A percentile compares a stretch with the other conserved stretches of the same genome.
Conservation (phyloP, 2,888 invertebrate genomes). For the Eretmocerus hayati region DNA sequence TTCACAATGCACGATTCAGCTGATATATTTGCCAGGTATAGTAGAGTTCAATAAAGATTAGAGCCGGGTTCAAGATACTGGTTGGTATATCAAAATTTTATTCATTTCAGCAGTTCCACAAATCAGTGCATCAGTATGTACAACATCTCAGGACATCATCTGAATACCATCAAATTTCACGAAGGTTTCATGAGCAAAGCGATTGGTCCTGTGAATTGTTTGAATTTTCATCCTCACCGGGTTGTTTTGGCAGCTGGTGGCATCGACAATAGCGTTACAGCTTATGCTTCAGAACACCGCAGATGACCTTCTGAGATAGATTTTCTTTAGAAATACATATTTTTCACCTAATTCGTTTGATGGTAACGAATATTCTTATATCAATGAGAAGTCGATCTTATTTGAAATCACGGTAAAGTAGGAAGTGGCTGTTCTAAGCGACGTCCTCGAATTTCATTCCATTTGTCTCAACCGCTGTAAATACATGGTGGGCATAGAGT, state of each 20-base stretch:
- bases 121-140: slow-evolving; percentile 74
- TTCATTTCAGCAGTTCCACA: slow-evolving; percentile 59
- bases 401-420: no score
- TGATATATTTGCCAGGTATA: slow-evolving; percentile 79
- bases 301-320: slow-evolving; percentile 55
- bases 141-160: slow-evolving; percentile 62
- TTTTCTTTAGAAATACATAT: slow-evolving; percentile 33
- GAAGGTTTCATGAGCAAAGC: slow-evolving; percentile 85
- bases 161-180: slow-evolving; percentile 79
- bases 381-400: no score
- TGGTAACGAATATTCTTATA: no score
- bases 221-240: slow-evolving; percentile 85
- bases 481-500: no score
- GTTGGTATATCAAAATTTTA: no score
- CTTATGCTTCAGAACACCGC: slow-evolving; percentile 66
- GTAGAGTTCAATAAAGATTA: slow-evolving; percentile 26
- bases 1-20: slow-evolving; percentile 75
- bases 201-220: slow-evolving; percentile 79
- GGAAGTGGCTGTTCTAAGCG: no score
- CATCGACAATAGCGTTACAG: slow-evolving; percentile 76
- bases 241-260: slow-evolving; percentile 80
- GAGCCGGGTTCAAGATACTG: slow-evolving; percentile 2
- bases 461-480: no score
- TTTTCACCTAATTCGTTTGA: slow-evolving; percentile 11
- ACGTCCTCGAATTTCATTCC: no score